Base-by-base conservation (phyloP, 2,113 vertebrate genomes). In the Corydoras maculifer region DNA sequence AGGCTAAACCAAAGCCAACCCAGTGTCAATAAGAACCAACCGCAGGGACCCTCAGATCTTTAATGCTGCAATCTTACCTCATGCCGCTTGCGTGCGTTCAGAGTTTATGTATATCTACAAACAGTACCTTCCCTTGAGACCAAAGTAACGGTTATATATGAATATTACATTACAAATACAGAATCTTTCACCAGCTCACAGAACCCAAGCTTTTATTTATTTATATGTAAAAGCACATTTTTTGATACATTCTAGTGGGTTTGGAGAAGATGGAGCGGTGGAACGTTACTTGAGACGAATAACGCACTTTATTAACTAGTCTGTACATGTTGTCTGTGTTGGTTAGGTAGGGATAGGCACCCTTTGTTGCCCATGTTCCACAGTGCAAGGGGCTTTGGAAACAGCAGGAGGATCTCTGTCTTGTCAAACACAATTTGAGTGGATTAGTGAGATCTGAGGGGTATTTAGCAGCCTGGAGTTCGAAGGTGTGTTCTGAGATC, bases 1-100 rank as follows among this genome's bases (percentile, higher is more conserved):
- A 91, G 85, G 86, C 87, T 92, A 91, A 93, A 90, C 90, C 81
- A 84, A 89, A 91, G 92, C 86, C 81, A 81, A 89, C 83, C 82
- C 84, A 83, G 90, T 88, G 86, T 89, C 88, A 90, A 86, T 84
- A 84, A 83, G 77, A 80, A 80, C 75, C 58, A 70, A 54, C 25
- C 58, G 74, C 74, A 75, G 79, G 80, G 83, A 85, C 79, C 82
- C 71, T 80, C 79, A 80, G 75, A 76, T 77, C 79, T 72, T 74
- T 73, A 59, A 63, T 68, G 50, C 65, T 64, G 60, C 67, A 62
- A 29, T 30, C 63, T 31, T 25, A 58, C 58, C 58, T 62, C 60
- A 70, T 72, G 62, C 61, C 57, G 53, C 2, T 29, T 69, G 65
- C n/a, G 50, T 65, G 70, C 67, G 63, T 73, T 8, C 49, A 51